Evolutionary conservation across 2,797 vertebrate species (phyloP).

Genomic region (Esox lucius): DNA sequence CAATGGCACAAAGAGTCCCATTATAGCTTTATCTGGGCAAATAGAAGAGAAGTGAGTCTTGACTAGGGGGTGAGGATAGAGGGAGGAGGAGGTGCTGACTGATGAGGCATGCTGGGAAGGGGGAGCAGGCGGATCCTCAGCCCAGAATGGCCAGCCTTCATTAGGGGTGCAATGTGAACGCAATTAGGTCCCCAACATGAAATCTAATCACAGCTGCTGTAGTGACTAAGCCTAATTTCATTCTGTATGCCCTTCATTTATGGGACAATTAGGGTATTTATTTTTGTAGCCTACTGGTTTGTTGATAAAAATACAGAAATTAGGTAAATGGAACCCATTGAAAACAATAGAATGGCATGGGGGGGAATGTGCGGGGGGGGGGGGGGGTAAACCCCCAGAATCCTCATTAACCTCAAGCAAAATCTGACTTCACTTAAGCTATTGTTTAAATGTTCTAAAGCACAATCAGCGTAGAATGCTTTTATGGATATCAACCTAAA

Average conservation of each 20-base stretch:
- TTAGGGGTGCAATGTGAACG: constrained; percentile 56
- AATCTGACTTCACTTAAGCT: too few species aligned
- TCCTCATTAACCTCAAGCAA: too few species aligned
- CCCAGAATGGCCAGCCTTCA: constrained; percentile 41
- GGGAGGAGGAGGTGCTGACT: constrained; percentile 44
- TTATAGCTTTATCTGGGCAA: constrained; percentile 77
- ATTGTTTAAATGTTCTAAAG: too few species aligned
- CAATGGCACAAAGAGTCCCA: constrained; percentile 68
- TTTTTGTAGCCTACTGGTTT: neutral
- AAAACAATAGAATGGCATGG: too few species aligned
- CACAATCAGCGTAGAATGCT: too few species aligned
- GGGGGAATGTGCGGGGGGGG: too few species aligned
- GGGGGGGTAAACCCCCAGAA: too few species aligned
- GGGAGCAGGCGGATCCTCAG: constrained; percentile 32
- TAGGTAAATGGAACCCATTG: too few species aligned
- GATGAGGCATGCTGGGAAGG: constrained; percentile 50
- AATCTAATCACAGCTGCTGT: constrained; percentile 32
- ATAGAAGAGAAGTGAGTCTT: constrained; percentile 57
- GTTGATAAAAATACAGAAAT: too few species aligned
- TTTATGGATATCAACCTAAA: too few species aligned
- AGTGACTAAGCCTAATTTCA: constrained; percentile 59
- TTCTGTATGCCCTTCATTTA: constrained; percentile 55
- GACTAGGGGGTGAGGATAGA: constrained; percentile 42
- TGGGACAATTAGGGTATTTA: constrained; percentile 32
- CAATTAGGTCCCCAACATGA: constrained; percentile 64